These are phyloP conservation scores for Nomada flava DNA, from an alignment of 2,888 invertebrate genomes.

Conservation along the genomic window DNA sequence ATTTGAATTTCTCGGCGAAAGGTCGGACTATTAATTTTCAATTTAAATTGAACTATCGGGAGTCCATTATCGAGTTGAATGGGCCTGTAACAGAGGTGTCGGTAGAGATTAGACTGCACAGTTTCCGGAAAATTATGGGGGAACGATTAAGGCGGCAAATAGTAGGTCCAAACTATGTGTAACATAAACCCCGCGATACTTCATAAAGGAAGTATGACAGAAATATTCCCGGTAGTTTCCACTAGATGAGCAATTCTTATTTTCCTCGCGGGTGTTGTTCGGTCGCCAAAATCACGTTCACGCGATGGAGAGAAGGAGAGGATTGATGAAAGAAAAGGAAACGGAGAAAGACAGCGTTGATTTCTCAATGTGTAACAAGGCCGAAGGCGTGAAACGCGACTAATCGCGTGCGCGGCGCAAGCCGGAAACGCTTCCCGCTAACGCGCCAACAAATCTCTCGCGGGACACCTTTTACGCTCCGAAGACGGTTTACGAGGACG, in stretches of 20 bases:
- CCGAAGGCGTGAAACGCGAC: conserved; percentile 54
- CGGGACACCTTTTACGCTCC: conserved; percentile 61
- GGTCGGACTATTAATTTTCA: too few species aligned
- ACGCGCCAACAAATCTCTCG: conserved; percentile 64
- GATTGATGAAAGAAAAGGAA: background rate
- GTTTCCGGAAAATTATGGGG: conserved; percentile 17
- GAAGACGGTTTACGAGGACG: conserved; percentile 51
- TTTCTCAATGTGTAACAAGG: conserved; percentile 59
- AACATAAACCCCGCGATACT: background rate
- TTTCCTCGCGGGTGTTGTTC: background rate
- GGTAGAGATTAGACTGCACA: background rate
- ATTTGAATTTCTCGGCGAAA: too few species aligned
- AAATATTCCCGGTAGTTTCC: conserved; percentile 8
- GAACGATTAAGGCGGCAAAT: conserved; percentile 2
- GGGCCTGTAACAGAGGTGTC: background rate
- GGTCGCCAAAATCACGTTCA: background rate
- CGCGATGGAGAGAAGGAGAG: background rate
- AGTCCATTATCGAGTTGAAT: background rate
- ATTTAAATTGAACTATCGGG: too few species aligned
- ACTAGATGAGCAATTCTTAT: background rate
- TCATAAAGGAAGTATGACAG: background rate
- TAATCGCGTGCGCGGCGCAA: conserved; percentile 49
- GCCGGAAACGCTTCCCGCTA: conserved; percentile 62
- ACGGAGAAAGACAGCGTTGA: conserved; percentile 22
- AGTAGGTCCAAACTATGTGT: background rate